A percentile compares a stretch with the other conserved stretches of the same genome.
Evolutionary conservation across 2,888 invertebrate species (phyloP).

Genomic region (Tipula confusa): DNA sequence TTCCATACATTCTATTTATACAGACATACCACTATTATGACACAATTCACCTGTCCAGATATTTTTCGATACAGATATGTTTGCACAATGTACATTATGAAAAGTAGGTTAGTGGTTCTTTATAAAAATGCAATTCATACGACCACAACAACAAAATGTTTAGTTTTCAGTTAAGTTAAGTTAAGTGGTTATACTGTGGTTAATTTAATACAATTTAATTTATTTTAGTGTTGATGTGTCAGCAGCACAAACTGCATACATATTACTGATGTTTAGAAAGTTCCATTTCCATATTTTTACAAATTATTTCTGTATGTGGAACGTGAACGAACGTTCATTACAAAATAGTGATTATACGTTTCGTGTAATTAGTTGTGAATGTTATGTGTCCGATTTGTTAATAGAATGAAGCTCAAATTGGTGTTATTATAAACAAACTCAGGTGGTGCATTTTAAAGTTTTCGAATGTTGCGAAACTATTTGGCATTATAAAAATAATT

Average conservation of each 20-base stretch:
- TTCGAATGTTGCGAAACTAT: too few relatives aligned
- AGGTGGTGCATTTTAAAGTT: too few relatives aligned
- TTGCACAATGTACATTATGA: neutral
- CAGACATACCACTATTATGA: neutral
- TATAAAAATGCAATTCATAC: neutral
- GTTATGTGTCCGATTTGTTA: too few relatives aligned
- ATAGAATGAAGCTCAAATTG: too few relatives aligned
- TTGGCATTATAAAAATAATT: too few relatives aligned
- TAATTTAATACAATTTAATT: slow-evolving; percentile 12
- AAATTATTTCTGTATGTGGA: neutral
- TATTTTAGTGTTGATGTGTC: neutral
- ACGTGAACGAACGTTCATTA: neutral
- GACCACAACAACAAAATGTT: neutral
- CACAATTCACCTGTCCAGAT: neutral
- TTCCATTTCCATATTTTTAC: neutral
- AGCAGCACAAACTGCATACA: too few relatives aligned
- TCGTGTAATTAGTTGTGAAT: too few relatives aligned
- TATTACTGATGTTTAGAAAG: neutral
- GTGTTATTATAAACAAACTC: too few relatives aligned
- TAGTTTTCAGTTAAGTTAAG: neutral
- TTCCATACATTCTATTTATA: neutral
- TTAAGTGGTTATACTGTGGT: neutral
- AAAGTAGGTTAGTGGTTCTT: neutral
- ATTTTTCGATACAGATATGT: neutral
- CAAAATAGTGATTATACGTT: neutral